Base-by-base conservation (phyloP, 2,888 invertebrate species). In the Leptopterna dolabrata region DNA sequence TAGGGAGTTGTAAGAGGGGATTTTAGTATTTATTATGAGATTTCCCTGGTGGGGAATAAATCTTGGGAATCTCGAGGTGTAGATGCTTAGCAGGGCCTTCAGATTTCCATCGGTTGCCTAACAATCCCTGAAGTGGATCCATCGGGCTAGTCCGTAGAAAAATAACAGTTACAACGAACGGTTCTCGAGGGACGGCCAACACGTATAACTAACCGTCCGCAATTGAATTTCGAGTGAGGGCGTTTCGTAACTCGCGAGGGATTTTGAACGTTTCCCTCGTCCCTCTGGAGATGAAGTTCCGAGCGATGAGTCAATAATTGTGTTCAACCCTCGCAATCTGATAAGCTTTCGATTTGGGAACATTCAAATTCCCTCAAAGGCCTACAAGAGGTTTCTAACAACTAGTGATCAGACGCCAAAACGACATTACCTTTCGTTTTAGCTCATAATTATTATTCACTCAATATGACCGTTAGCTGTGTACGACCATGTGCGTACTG, bases 71-170 rank as follows among this genome's bases (percentile, higher is more conserved):
- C 63, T 63, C 55, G 55, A 6, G 9, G 63, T 63, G 63, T 27
- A 4, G 63, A 11, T 11, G 63, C 63, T 63, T 63, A 63, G 19
- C 19, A 11, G 63, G 24, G 63, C 63, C 24, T 19, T 63, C 27
- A 63, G 63, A 63, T 63, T 63, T 63, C 63, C 63, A 63, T 63
- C n/a, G 63, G 63, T 63, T 63, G 63, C 63, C 63, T 63, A 63
- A 63, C 63, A 63, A 24, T 63, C 63, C 24, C 63, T 24, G 24
- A 63, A 63, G 19, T 11, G 24, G 19, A 63, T 16, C 16, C n/a
- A n/a, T n/a, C 14, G 47, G 1, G 47, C 2, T 13, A 47, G 47
- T 9, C 1, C 47, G 47, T 2, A 36, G 36, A 36, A 36, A 55
- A 19, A 19, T 6, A 19, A 55, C n/a, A 19, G n/a, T 19, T 55